These are phyloP conservation scores for Pachypanchax playfairii DNA, from an alignment of 2,113 vertebrate species.

Conservation along the genomic window DNA sequence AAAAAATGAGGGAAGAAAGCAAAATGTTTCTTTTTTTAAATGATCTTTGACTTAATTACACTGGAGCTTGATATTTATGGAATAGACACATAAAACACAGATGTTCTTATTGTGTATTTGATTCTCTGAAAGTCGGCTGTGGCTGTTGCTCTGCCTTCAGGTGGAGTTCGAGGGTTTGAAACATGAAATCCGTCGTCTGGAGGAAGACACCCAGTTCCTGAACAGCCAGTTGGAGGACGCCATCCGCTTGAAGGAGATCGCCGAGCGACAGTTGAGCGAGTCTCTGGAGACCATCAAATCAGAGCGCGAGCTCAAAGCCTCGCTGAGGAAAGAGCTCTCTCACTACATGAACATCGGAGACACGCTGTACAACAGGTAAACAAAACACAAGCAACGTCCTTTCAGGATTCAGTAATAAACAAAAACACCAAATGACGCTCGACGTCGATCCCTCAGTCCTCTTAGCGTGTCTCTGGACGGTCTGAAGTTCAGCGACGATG, in stretches of 20 bases:
- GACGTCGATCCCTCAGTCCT: constrained; percentile 62
- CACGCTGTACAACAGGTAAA: constrained; percentile 77
- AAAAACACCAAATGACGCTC: not conserved
- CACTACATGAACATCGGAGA: constrained; percentile 98
- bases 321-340: constrained; percentile 93
- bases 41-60: no score
- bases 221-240: constrained; percentile 98
- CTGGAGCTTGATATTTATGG: no score
- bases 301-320: constrained; percentile 94
- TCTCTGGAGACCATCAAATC: constrained; percentile 96
- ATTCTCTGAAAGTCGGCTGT: not conserved
- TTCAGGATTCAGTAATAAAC: not conserved
- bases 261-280: constrained; percentile 93
- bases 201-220: constrained; percentile 94
- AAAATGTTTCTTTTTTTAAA: not conserved
- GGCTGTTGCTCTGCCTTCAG: constrained; percentile 67
- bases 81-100: no score
- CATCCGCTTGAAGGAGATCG: constrained; percentile 94
- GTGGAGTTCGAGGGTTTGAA: constrained; percentile 99
- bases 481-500: constrained; percentile 90
- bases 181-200: constrained; percentile 94
- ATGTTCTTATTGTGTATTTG: no score
- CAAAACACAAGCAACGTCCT: not conserved
- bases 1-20: not conserved
- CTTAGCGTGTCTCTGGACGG: constrained; percentile 94